These are phyloP conservation scores for Orchesella flavescens DNA, from an alignment of 2,888 invertebrate species.

Conservation along the genomic window DNA sequence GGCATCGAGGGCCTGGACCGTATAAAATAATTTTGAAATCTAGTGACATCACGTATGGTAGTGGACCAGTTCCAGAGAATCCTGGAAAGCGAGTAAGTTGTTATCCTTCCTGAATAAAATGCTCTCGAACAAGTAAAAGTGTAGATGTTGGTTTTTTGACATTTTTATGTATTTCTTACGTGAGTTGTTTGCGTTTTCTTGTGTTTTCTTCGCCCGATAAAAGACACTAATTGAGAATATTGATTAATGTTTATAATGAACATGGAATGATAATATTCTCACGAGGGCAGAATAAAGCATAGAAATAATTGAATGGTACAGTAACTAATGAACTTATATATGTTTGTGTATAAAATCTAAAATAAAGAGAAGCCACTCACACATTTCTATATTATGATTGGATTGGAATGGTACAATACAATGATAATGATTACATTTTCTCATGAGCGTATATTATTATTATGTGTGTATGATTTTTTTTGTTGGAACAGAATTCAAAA, in stretches of 20 bases:
- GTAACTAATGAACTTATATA: too few relatives aligned
- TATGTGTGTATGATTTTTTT: constrained; percentile 10
- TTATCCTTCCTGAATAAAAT: too few relatives aligned
- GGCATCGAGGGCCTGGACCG: constrained; percentile 70
- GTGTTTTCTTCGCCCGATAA: background rate
- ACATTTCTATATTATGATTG: too few relatives aligned
- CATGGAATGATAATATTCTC: background rate
- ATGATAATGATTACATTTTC: constrained; percentile 36
- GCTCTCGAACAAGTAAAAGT: too few relatives aligned
- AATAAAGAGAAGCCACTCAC: too few relatives aligned
- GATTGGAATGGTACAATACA: constrained; percentile 25
- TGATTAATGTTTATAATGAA: background rate
- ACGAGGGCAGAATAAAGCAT: too few relatives aligned
- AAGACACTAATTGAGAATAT: constrained; percentile 19
- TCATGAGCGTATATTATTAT: background rate
- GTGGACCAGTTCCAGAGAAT: constrained; percentile 50
- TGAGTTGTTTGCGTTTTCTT: constrained; percentile 12
- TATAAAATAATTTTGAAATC: constrained; percentile 70
- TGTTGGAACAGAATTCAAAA: constrained; percentile 52
- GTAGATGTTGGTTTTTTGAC: background rate
- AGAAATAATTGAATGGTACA: too few relatives aligned
- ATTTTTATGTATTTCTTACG: constrained; percentile 7
- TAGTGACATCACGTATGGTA: constrained; percentile 68
- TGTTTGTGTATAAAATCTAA: too few relatives aligned
- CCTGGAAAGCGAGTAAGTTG: constrained; percentile 38